Conservation (phyloP, 2,113 vertebrate genomes). For the Prinia subflava region DNA sequence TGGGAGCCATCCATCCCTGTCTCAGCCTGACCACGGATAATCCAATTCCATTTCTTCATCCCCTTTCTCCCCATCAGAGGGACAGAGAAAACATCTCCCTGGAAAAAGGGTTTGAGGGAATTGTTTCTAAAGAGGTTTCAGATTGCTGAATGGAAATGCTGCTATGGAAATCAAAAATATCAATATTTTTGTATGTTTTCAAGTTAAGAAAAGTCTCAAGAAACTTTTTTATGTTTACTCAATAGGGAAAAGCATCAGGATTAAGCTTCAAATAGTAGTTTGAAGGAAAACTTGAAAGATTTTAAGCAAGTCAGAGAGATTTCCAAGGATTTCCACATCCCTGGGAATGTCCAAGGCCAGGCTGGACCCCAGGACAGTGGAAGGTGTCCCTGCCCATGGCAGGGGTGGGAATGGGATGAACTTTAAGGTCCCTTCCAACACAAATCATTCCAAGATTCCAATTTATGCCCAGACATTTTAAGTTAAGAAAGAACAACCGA, state of each 20-base stretch:
- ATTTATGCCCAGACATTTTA: background rate
- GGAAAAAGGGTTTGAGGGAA: background rate
- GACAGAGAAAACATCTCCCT: background rate
- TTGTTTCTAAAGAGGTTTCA: background rate
- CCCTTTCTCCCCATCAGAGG: accelerated
- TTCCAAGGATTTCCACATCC: background rate
- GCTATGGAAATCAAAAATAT: background rate
- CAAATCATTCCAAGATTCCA: background rate
- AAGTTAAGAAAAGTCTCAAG: background rate
- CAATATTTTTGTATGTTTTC: background rate
- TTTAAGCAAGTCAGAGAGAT: background rate
- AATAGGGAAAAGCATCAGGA: background rate
- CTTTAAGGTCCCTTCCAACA: background rate
- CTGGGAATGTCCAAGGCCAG: background rate
- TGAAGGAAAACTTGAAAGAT: background rate
- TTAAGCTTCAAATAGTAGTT: background rate
- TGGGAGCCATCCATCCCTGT: background rate
- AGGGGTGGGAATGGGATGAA: background rate
- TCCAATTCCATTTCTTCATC: background rate
- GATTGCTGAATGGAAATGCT: background rate
- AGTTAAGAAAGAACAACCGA: background rate
- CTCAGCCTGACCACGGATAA: background rate
- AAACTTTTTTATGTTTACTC: background rate
- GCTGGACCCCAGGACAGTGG: background rate
- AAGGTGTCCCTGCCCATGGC: background rate